phyloP scores from a whole-genome alignment of 2,888 invertebrate species.

The Psococerastis gibbosa region DNA sequence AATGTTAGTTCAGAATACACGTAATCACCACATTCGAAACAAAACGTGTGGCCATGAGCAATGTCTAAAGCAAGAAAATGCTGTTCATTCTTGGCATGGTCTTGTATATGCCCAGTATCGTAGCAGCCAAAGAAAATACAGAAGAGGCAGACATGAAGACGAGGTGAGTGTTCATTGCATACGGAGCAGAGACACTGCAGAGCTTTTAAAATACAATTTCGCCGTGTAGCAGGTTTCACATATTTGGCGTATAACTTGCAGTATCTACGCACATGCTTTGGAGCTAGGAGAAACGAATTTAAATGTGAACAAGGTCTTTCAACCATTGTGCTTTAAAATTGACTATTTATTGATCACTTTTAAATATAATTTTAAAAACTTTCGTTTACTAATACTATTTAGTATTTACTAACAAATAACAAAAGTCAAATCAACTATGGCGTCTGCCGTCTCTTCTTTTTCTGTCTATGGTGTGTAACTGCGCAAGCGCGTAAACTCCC shows the following conservation, averaged over 20 bases:
- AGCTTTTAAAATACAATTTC: slow-evolving; percentile 42
- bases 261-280: slow-evolving; percentile 37
- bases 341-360: too few relatives aligned
- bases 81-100: slow-evolving; percentile 62
- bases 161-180: slow-evolving; percentile 59
- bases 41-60: slow-evolving; percentile 73
- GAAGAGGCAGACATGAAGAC: slow-evolving; percentile 66
- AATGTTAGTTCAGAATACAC: slow-evolving; percentile 30
- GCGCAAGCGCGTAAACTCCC: too few relatives aligned
- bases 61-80: slow-evolving; percentile 77
- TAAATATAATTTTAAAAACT: too few relatives aligned
- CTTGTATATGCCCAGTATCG: slow-evolving; percentile 57
- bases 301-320: slow-evolving; percentile 61
- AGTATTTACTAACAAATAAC: too few relatives aligned
- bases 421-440: too few relatives aligned
- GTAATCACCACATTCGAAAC: slow-evolving; percentile 80
- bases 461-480: too few relatives aligned
- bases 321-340: too few relatives aligned
- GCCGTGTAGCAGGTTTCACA: slow-evolving; percentile 59
- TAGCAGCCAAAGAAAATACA: slow-evolving; percentile 92
- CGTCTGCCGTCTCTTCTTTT: too few relatives aligned
- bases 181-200: slow-evolving; percentile 63
- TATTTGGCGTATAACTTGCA: slow-evolving; percentile 72
- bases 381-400: too few relatives aligned
- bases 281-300: slow-evolving; percentile 55